phyloP scores from a whole-genome alignment of 2,113 vertebrate species.

The Stegostoma tigrinum region DNA sequence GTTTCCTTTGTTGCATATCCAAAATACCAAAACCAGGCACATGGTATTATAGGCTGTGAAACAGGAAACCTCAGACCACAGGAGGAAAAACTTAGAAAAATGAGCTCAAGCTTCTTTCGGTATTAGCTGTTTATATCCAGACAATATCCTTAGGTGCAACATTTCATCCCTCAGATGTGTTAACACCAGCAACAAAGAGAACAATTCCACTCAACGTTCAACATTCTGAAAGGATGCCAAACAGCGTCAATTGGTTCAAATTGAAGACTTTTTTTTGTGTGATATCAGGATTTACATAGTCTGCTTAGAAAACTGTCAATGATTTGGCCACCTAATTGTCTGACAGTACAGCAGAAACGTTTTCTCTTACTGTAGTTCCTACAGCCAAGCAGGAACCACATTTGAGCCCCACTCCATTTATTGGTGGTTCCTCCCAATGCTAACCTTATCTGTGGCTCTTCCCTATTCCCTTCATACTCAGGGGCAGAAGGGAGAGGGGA shows the following conservation, averaged over 20 bases:
- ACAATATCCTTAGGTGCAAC: not conserved
- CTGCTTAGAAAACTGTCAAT: not conserved
- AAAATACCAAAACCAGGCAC: not conserved
- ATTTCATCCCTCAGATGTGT: not conserved
- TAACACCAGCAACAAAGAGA: not conserved
- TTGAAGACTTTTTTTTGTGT: not conserved
- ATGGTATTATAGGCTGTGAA: not conserved
- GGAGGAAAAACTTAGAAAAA: not conserved
- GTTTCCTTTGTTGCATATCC: not conserved
- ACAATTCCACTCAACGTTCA: not conserved
- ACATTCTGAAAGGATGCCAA: not conserved
- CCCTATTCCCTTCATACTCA: no score
- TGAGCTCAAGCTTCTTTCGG: not conserved
- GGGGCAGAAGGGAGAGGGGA: no score
- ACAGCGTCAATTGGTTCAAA: not conserved
- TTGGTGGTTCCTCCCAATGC: no score
- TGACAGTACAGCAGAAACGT: no score
- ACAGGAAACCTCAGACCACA: not conserved
- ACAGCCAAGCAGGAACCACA: no score
- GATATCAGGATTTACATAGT: not conserved
- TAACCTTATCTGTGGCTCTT: no score
- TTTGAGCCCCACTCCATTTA: no score
- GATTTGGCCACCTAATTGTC: no score
- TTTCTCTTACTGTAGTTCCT: no score
- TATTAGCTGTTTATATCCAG: not conserved